phyloP scores from a whole-genome alignment of 2,888 invertebrate genomes.

The Dicyrtomina minuta region DNA sequence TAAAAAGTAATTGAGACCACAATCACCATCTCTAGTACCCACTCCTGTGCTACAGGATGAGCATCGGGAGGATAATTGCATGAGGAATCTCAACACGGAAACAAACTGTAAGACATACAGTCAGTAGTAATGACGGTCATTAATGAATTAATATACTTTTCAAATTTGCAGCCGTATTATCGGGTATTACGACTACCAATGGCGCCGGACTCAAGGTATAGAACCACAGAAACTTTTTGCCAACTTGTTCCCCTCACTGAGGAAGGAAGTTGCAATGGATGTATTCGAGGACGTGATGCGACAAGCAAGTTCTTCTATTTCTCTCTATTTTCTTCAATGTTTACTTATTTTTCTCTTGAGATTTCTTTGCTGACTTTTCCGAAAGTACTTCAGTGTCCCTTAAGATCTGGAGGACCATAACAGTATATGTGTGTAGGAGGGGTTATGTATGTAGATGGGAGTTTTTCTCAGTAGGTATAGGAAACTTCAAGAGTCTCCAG shows the following conservation, averaged over 20 bases:
- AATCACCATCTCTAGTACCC: too few relatives aligned
- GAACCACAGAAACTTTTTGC: conserved; percentile 39
- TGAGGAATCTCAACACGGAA: background rate
- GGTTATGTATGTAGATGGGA: too few relatives aligned
- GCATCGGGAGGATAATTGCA: too few relatives aligned
- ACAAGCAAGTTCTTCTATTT: conserved; percentile 5
- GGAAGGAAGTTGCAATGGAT: conserved; percentile 38
- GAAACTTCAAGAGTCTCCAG: too few relatives aligned
- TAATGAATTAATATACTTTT: background rate
- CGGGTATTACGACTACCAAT: conserved; percentile 38
- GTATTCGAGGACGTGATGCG: conserved; percentile 39
- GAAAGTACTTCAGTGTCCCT: conserved; percentile 2
- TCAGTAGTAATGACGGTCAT: background rate
- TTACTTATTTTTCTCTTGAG: conserved; percentile 16
- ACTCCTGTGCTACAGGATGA: too few relatives aligned
- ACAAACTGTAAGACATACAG: background rate
- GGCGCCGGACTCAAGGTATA: conserved; percentile 39
- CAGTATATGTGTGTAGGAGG: background rate
- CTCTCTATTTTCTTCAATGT: background rate
- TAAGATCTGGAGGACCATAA: background rate
- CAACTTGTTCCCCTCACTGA: conserved; percentile 36
- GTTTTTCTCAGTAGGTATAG: too few relatives aligned
- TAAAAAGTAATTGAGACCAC: too few relatives aligned
- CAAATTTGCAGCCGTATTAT: conserved; percentile 32
- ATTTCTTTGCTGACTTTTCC: background rate